These are phyloP conservation scores for Paramormyrops hopkinsi DNA, from an alignment of 2,797 vertebrate species.

Conservation along the genomic window DNA sequence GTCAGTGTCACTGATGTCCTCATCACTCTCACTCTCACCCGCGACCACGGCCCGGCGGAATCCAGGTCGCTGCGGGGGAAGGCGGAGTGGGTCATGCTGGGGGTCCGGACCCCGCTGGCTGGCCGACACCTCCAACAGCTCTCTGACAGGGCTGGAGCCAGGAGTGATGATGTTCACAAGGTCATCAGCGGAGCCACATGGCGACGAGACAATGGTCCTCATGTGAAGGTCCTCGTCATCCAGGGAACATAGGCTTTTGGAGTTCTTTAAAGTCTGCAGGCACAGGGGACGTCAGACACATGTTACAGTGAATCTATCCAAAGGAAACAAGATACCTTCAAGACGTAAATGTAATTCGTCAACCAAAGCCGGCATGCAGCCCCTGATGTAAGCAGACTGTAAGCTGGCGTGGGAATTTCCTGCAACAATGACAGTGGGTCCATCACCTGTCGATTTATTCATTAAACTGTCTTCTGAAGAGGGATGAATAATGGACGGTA, in stretches of 20 bases:
- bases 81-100: constrained; percentile 25
- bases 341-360: not conserved
- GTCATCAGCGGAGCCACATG: constrained; percentile 54
- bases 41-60: constrained; percentile 37
- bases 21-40: constrained; percentile 27
- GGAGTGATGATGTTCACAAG: constrained; percentile 46
- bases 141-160: constrained; percentile 44
- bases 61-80: constrained; percentile 36
- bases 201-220: constrained; percentile 62
- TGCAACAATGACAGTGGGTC: not conserved
- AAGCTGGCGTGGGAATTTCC: constrained; percentile 1
- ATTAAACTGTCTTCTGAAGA: not conserved
- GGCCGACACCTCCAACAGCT: constrained; percentile 41
- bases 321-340: not conserved
- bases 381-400: not conserved
- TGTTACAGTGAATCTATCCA: not conserved
- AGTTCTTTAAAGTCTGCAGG: constrained; percentile 63
- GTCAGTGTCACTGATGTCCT: constrained; percentile 58
- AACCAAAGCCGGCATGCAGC: not conserved
- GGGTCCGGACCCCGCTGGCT: constrained; percentile 26
- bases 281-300: not conserved
- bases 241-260: constrained; percentile 69
- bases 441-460: constrained; percentile 2
- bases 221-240: constrained; percentile 52
- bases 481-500: not conserved